Evolutionary conservation across 53 echinoderm and acorn worm species (phyloP), one percentile per base, ranked within the genome.

Genomic region (Luidia sarsii): DNA sequence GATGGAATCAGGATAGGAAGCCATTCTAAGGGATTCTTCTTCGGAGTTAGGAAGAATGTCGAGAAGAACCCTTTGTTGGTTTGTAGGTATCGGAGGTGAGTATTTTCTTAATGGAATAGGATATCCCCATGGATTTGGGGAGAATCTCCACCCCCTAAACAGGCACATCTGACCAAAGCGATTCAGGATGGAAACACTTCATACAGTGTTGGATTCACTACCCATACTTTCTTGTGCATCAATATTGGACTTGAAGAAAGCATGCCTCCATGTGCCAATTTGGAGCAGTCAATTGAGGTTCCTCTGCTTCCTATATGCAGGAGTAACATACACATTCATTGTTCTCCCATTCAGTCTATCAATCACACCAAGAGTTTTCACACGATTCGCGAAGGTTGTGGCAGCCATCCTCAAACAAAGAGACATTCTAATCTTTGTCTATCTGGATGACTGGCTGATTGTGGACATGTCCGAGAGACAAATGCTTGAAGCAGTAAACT

Each of bases 161-260:
- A 8, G 61, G 61, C 16, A 33, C 61, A 61, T 61, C 1, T n/a
- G 21, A 50, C 50, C 19, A 31, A 30, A 33, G 19, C 33, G 50
- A 3, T 69, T 69, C 33, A 25, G 69, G 31, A 69, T 69, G 51
- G 69, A 69, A 33, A 32, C 69, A 0, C 46, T 69, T 21, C 65
- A 41, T 13, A 65, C 22, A 39, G 65, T 65, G 20, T 13, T 65
- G 20, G 24, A 65, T 13, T 19, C 39, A 13, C 18, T 63, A 32
- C 63, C 63, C 16, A 4, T 63, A 16, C 63, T n/a, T n/a, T 11
- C 63, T 1, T 63, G 63, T 32, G 63, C 63, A 19, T 39, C 33
- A 32, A 48, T 20, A 3, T n/a, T 69, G n/a, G 69, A 48, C 25
- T 15, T 69, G 19, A 29, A 69, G 69, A 50, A 69, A 10, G 69